Conservation (phyloP, 1,140 invertebrate genomes). For the Psilanteris sp. region DNA sequence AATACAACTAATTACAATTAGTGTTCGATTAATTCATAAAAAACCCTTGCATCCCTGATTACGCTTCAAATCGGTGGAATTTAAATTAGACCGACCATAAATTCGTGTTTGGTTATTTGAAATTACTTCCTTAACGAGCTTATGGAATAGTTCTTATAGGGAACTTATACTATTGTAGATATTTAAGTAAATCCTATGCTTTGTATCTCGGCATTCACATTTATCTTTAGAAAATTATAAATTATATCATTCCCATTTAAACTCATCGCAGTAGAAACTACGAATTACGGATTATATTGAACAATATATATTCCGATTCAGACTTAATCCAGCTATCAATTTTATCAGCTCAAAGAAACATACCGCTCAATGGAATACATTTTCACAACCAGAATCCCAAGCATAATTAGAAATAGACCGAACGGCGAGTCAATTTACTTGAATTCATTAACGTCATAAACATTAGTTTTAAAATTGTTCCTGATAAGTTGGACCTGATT, state of each 20-base stretch:
- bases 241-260: background rate
- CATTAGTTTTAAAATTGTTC: background rate
- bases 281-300: conserved; percentile 10
- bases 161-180: too few relatives aligned
- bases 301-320: background rate
- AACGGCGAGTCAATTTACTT: background rate
- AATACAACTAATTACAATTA: too few relatives aligned
- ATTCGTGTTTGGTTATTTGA: too few relatives aligned
- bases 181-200: too few relatives aligned
- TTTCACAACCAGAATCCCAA: background rate
- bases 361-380: background rate
- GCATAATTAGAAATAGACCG: too few relatives aligned
- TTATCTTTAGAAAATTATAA: background rate
- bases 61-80: too few relatives aligned
- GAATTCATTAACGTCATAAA: background rate
- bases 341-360: conserved; percentile 1
- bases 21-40: too few relatives aligned
- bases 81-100: too few relatives aligned
- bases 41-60: too few relatives aligned
- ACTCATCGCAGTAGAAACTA: background rate
- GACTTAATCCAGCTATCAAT: conserved; percentile 13
- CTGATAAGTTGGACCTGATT: background rate
- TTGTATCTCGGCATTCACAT: too few relatives aligned
- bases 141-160: too few relatives aligned
- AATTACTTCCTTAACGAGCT: too few relatives aligned